A percentile compares a stretch with the other conserved stretches of the same genome.
Evolutionary conservation across 2,888 invertebrate genomes (phyloP).

Genomic region (Watsonalla binaria): DNA sequence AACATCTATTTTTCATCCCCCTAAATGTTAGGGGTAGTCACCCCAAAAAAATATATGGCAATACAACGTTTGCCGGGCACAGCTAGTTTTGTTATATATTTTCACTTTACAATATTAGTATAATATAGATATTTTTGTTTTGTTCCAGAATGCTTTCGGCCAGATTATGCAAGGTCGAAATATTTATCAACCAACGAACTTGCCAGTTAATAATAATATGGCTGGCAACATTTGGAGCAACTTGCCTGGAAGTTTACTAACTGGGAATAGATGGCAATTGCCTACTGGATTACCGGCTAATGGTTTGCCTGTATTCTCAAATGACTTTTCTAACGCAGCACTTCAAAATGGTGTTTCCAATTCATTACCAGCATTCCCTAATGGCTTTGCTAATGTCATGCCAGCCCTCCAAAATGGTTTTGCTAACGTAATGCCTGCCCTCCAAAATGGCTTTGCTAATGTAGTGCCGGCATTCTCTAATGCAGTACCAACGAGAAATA

Average conservation of each 20-base stretch:
- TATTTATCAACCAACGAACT: conserved; percentile 1
- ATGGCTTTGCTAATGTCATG: conserved; percentile 1
- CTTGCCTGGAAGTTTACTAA: conserved; percentile 10
- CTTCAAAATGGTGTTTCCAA: conserved; percentile 4
- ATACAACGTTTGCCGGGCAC: background rate
- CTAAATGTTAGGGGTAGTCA: too few relatives aligned
- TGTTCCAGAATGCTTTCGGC: background rate
- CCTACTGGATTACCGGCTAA: conserved; percentile 11
- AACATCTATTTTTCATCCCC: too few relatives aligned
- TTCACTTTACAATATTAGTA: background rate
- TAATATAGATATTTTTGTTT: background rate
- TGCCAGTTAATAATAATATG: conserved; percentile 12
- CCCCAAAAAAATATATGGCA: too few relatives aligned
- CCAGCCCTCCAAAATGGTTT: background rate
- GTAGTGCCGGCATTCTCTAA: too few relatives aligned
- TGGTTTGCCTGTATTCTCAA: conserved; percentile 9
- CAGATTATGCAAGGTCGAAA: conserved; percentile 2
- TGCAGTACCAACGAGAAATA: background rate
- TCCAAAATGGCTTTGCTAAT: too few relatives aligned
- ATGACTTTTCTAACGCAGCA: conserved; percentile 1
- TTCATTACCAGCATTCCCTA: background rate
- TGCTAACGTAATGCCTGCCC: background rate
- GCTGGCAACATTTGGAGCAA: conserved; percentile 7
- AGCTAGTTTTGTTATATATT: background rate
- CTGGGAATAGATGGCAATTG: conserved; percentile 11